A percentile compares a stretch with the other conserved stretches of the same genome.
phyloP scores from a whole-genome alignment of 2,113 vertebrate species.

The Dicerorhinus sumatrensis region DNA sequence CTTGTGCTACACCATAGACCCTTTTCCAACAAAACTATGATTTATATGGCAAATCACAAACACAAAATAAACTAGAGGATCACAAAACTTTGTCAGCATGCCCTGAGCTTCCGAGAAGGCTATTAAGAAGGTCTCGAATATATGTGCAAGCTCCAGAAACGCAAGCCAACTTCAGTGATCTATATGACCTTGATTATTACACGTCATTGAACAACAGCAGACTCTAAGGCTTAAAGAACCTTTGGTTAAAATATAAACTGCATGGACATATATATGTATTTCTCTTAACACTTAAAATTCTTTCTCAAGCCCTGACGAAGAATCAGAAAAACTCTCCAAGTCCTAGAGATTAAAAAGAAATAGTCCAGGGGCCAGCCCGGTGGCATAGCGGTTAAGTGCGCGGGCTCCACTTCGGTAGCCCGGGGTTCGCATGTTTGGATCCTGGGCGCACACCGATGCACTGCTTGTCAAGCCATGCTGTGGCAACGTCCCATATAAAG shows the following conservation, averaged over 20 bases:
- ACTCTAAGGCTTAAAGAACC: background rate
- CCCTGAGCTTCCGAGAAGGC: background rate
- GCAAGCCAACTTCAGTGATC: background rate
- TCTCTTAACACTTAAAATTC: constrained; percentile 7
- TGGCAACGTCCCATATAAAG: too few relatives aligned
- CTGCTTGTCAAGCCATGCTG: too few relatives aligned
- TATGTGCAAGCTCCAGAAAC: background rate
- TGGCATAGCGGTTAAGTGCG: too few relatives aligned
- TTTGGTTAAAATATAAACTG: constrained; percentile 34
- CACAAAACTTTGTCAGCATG: background rate
- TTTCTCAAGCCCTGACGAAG: background rate
- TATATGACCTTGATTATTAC: background rate
- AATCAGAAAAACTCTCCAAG: background rate
- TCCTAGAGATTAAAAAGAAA: background rate
- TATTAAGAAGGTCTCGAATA: background rate
- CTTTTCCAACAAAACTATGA: constrained; percentile 20
- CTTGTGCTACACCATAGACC: background rate
- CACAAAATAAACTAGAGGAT: constrained; percentile 6
- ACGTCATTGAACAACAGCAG: background rate
- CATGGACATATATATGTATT: background rate
- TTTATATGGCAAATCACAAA: background rate
- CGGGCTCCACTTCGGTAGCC: too few relatives aligned
- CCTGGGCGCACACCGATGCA: too few relatives aligned
- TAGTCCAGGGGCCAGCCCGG: background rate
- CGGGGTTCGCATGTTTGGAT: too few relatives aligned